Evolutionary conservation across 2,113 vertebrate genomes (phyloP), one percentile per base, ranked within the genome.

Genomic region (Pseudorasbora parva): DNA sequence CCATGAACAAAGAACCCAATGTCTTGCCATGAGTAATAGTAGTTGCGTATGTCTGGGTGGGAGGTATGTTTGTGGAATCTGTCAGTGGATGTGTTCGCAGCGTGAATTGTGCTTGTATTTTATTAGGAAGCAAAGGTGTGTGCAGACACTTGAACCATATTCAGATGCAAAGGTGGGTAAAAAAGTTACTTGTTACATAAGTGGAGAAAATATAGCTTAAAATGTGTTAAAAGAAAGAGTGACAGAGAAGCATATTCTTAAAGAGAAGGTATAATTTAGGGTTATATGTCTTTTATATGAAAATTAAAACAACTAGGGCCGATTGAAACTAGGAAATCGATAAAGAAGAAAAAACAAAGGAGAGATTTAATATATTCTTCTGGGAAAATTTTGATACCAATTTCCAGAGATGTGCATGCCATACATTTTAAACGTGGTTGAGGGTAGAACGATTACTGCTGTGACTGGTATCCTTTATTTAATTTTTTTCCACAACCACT

Each of bases 21-120:
- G 78, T 81, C 60, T 49, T 66, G 78, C 49, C 45, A 66, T 33
- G 78, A 81, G 60, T 68, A 81, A 68, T 49, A 37, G 41, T 79
- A 41, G 54, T 27, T 43, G 60, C 9, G 45, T 14, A 47, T 66
- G 47, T 83, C 19, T 77, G 41, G 27, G 45, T 49, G 27, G 45
- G 62, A 81, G 60, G 59, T 81, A 33, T 81, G 60, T 68, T 81
- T 68, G 10, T 51, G 78, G 62, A 81, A 68, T 45, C 19, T 30
- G 43, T 49, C 57, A 30, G 77, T 78, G 56, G 57, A 43, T 43
- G 54, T 75, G 73, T 77, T 78, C 8, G n/a, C 76, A 45, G 56
- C 62, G 33, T 45, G 60, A 66, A 78, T 78, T 78, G 37, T 78
- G 57, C 6, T 68, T 30, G 60, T 47, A 33, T 14, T 9, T 33